Conservation (phyloP, 2,797 vertebrate species). For the Monodelphis domestica region DNA sequence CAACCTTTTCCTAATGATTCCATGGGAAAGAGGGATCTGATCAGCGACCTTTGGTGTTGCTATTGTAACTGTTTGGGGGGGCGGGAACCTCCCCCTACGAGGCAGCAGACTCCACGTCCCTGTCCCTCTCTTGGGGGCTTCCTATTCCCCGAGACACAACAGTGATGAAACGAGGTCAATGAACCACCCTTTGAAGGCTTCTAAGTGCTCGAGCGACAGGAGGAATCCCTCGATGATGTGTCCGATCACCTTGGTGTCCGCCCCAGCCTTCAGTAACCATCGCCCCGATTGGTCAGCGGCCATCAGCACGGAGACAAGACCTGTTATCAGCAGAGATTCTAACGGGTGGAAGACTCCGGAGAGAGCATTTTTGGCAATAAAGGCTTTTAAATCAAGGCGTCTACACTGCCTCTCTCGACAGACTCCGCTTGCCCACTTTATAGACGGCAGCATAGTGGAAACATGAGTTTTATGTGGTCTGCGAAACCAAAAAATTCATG, state of each 20-base stretch:
- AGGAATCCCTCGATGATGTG: background rate
- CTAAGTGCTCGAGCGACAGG: background rate
- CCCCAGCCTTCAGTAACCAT: background rate
- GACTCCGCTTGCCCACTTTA: background rate
- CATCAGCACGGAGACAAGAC: background rate
- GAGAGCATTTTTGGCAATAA: background rate
- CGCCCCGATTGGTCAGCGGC: no score
- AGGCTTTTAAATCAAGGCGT: background rate
- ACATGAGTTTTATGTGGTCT: background rate
- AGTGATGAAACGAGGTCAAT: background rate
- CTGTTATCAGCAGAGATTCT: background rate
- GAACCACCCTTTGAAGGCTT: background rate
- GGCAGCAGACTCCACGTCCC: no score
- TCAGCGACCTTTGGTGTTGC: background rate
- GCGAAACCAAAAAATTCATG: background rate
- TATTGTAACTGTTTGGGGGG: background rate
- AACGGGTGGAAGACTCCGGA: background rate
- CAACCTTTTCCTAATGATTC: background rate
- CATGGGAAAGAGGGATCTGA: background rate
- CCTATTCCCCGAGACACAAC: background rate
- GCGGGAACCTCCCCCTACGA: no score
- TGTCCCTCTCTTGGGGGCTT: background rate
- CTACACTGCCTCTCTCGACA: background rate
- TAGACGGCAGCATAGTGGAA: background rate
- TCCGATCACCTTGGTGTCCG: no score